phyloP scores from a whole-genome alignment of 1,140 invertebrate genomes.

The Brevipalpus yothersi region DNA sequence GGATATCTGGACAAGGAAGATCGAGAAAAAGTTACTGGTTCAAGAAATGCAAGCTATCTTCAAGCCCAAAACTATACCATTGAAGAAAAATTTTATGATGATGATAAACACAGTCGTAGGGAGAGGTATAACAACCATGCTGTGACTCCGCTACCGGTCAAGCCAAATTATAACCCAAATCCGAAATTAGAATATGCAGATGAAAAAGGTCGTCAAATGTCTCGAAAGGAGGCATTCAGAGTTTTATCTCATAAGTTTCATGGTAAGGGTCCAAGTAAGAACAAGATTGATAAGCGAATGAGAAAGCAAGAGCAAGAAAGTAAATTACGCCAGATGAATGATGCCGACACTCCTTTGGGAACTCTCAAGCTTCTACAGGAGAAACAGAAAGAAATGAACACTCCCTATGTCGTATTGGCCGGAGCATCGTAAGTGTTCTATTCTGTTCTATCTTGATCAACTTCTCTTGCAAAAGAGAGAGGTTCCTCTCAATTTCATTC shows the following conservation, averaged over 20 bases:
- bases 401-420: conserved; percentile 53
- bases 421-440: neutral
- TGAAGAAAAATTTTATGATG: conserved; percentile 65
- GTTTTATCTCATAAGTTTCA: conserved; percentile 73
- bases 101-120: conserved; percentile 38
- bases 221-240: conserved; percentile 83
- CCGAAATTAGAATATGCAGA: conserved; percentile 95
- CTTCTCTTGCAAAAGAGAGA: neutral
- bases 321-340: conserved; percentile 94
- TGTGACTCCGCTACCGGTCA: conserved; percentile 45
- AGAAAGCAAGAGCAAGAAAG: conserved; percentile 84
- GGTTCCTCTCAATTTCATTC: neutral
- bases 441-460: neutral
- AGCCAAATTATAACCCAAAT: conserved; percentile 72
- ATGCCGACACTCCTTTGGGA: conserved; percentile 84
- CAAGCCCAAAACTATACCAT: conserved; percentile 84
- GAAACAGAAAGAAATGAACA: conserved; percentile 87
- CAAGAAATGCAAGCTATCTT: conserved; percentile 43
- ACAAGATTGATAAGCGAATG: conserved; percentile 87
- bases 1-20: conserved; percentile 62
- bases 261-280: conserved; percentile 95
- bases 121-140: conserved; percentile 43
- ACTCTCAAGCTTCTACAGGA: conserved; percentile 80
- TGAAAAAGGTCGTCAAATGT: conserved; percentile 67
- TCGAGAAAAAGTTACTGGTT: conserved; percentile 35